Base-by-base conservation (phyloP, 1,140 invertebrate species). In the Cydia amplana region DNA sequence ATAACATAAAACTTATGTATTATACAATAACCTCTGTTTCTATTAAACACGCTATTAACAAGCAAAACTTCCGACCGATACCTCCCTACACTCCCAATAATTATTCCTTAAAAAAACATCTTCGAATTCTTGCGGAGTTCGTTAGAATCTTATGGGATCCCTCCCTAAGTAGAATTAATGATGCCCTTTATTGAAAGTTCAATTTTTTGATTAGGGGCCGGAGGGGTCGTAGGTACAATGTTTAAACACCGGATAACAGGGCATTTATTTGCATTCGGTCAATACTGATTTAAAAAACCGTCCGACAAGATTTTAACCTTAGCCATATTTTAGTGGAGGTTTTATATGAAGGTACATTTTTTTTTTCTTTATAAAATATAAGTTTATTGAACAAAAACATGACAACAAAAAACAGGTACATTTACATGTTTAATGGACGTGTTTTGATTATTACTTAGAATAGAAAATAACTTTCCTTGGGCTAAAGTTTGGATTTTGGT, bases 131-230 rank as follows among this genome's bases (percentile, higher is more conserved):
- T 91, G 87, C 83, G 85, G 89, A 90, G 85, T 92, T 91, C 89
- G 90, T 92, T 91, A 91, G 85, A 82, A 85, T 82, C 84, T 85
- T 85, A 79, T 83, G 74, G 83, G 83, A 83, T 78, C 85, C 81
- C 86, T 88, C 88, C 87, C 88, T 92, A 92, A 92, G 89, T 82
- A 89, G 88, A 91, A 92, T 91, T 91, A 92, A 92, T 92, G 90
- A 91, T 92, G 84, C 87, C 86, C 90, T 87, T 92, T 92, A 92
- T 92, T 92, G 90, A 81, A 89, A 90, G 84, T 83, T 86, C 86
- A 90, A 92, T 92, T 92, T 91, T 92, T 91, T 91, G 88, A 91
- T 89, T 86, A 84, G 80, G 80, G 78, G 80, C 79, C 82, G 78
- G 78, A 83, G 77, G 81, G 74, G 80, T 81, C 77, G 75, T 78